Base-by-base conservation (phyloP, 2,113 vertebrate species). In the Suricata suricatta region DNA sequence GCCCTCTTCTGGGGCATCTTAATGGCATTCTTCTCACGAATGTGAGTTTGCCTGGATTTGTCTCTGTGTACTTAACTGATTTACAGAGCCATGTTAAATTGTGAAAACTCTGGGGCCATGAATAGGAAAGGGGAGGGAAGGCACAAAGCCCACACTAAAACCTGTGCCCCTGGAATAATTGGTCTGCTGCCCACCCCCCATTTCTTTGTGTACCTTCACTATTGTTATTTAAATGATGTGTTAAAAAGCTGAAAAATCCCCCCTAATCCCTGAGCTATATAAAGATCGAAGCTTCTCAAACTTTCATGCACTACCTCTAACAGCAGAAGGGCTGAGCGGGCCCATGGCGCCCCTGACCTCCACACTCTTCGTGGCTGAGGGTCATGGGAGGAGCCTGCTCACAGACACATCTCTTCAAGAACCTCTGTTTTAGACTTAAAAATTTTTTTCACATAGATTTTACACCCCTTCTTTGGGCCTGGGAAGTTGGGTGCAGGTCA, bases 151-250 rank as follows among this genome's bases (percentile, higher is more conserved):
- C 54, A 96, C n/a, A 63, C 16, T 27, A 87, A 95, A 96, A 47
- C 63, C 21, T 95, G 25, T 64, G 84, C 23, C 84, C 57, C 63
- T n/a, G 25, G 77, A 86, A 82, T 95, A 88, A 93, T 60, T 25
- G 57, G 69, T 96, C 31, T 29, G 44, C 5, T 29, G 25, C 19
- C 68, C n/a, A 54, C n/a, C 19, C 5, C 41, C 41, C 41, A 63
- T 68, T 50, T 79, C 94, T 63, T 95, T 64, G 69, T 21, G 79
- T 76, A 50, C 84, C 83, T 84, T 82, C n/a, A 74, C 21, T 82
- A 85, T 33, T 93, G 66, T 96, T 86, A 96, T 97, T 96, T 83
- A 96, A 95, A 94, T 88, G 63, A 92, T 44, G 47, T 80, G 29
- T 81, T 94, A 25, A 93, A 90, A 90, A 88, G 54, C 80, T 71